These are phyloP conservation scores for Cinclus cinclus DNA, from an alignment of 2,113 vertebrate genomes.

Conservation along the genomic window DNA sequence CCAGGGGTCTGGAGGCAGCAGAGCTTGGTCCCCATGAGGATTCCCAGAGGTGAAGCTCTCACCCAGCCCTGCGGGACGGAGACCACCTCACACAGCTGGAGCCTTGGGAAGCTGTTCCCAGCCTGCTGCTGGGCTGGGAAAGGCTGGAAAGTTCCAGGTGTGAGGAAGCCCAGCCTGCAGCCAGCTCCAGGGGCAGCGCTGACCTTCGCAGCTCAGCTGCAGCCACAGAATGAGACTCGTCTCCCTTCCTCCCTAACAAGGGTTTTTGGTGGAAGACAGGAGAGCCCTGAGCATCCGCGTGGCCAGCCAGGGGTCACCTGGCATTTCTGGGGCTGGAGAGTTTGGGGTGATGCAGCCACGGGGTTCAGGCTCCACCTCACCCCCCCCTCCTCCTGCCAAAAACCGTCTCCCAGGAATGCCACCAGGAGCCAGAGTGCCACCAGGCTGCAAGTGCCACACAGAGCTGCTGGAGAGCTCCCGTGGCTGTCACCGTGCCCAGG, in stretches of 20 bases:
- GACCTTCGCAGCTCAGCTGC: background rate
- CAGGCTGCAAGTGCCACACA: fast-evolving
- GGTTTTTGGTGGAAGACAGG: background rate
- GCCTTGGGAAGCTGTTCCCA: background rate
- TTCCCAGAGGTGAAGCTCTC: background rate
- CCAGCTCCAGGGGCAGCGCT: background rate
- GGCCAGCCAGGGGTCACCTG: background rate
- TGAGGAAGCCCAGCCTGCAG: background rate
- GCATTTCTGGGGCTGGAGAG: background rate
- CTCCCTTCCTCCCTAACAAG: background rate
- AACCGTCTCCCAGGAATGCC: fast-evolving
- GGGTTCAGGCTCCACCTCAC: background rate
- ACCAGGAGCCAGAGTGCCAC: background rate
- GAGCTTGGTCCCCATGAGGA: fast-evolving
- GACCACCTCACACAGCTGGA: fast-evolving
- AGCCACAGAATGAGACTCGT: background rate
- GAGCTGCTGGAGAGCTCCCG: background rate
- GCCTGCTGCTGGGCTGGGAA: background rate
- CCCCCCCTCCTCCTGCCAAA: fast-evolving
- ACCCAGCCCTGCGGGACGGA: fast-evolving
- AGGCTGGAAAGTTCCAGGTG: background rate
- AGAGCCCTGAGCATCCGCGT: background rate
- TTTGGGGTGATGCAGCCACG: background rate
- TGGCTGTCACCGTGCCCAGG: background rate
- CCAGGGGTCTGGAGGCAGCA: fast-evolving